These are phyloP conservation scores for Pygathrix nemaeus DNA, from an alignment of 2,113 vertebrate genomes.

Conservation along the genomic window DNA sequence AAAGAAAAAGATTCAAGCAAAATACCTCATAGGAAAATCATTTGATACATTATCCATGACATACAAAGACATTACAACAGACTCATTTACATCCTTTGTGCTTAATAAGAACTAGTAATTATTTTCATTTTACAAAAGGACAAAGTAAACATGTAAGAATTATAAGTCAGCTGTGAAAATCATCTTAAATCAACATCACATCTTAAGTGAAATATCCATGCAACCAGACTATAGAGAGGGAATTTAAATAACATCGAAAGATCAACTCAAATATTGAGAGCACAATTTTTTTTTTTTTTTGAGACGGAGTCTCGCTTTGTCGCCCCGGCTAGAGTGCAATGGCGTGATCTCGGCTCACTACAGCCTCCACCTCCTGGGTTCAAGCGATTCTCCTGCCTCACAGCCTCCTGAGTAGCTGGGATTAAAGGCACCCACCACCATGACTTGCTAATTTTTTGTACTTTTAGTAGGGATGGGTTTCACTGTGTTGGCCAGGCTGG, in stretches of 20 bases:
- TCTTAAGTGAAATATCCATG: neutral
- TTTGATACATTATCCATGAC: neutral
- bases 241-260: conserved; percentile 52
- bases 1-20: neutral
- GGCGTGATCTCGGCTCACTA: no score
- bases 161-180: neutral
- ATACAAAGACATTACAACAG: conserved; percentile 26
- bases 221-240: neutral
- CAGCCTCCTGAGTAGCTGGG: no score
- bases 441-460: no score
- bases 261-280: neutral
- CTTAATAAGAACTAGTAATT: conserved; percentile 15
- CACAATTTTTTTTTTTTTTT: neutral
- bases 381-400: no score
- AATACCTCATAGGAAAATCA: neutral
- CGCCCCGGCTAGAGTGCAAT: no score
- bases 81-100: neutral
- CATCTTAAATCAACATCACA: conserved; percentile 21
- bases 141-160: conserved; percentile 12
- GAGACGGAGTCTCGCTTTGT: no score
- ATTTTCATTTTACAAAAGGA: conserved; percentile 24
- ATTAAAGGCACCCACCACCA: no score
- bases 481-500: no score
- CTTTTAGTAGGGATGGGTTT: no score
- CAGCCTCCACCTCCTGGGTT: no score